Base-by-base conservation (phyloP, 2,797 vertebrate genomes). In the Siniperca obscura region DNA sequence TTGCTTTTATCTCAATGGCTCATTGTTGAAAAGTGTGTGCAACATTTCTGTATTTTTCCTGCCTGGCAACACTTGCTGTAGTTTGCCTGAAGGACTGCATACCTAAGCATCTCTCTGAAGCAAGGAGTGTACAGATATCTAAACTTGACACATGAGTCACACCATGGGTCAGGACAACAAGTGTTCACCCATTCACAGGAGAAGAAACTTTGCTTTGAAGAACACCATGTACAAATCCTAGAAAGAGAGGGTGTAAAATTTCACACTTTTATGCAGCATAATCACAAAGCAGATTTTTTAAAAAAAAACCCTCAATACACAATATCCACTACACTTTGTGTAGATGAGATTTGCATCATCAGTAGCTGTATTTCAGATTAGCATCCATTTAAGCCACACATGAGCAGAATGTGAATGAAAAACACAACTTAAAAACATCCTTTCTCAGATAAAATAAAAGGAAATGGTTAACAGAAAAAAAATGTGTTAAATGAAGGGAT, bases 251-350 rank as follows among this genome's bases (percentile, higher is more conserved):
- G 3, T 42, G 8, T 16, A 10, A 16, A 12, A 56, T 65, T 69
- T 56, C 8, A 64, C 1, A 0, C 6, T 48, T 74, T 44, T 21
- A 61, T 60, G 50, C 5, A 36, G 36, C 2, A 57, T 36, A 44
- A 42, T n/a, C 50, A 40, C 21, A 76, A 67, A 80, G 27, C 10
- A 69, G 1, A 36, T n/a, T n/a, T n/a, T n/a, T 46, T 38, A 72
- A 42, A 10, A 38, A 62, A 53, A 44, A 65, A 21, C 50, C 4
- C 0, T 0, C 8, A 46, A 46, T 7, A 60, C 11, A 34, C 11
- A 76, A 46, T 48, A 40, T 65, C 8, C 1, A 60, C 21, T 5
- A 7, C 44, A 59, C n/a, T 55, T 65, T 12, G 5, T n/a, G 0
- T 19, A 36, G n/a, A 36, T 27, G 52, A 25, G 7, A 56, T 34